Evolutionary conservation across 1,140 invertebrate species (phyloP), one percentile per base, ranked within the genome.

Genomic region (Cataglyphis hispanica): DNA sequence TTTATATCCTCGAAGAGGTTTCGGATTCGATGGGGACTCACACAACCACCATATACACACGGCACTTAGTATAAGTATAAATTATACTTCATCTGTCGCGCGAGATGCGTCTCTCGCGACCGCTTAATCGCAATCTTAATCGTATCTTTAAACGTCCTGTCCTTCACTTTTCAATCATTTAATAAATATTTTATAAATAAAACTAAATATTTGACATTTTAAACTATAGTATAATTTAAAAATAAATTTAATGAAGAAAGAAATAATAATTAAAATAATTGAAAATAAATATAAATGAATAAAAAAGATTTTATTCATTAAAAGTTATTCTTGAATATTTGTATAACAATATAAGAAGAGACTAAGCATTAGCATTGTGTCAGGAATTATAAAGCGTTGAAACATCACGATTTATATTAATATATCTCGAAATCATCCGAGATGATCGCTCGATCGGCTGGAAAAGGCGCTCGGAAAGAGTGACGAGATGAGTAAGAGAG

Each of bases 401-500:
- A 31, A 34, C 4, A 81, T 58, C 22, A 22, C 22, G 16, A 34
- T 40, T 70, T 58, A 40, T 2, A 13, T n/a, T 11, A 16, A 27
- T 16, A 22, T 53, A 31, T 61, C 37, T n/a, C 31, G 5, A 37
- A 53, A 19, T 53, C 34, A 76, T 50, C 31, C 34, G n/a, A 58
- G 77, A 61, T 16, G 16, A 78, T 58, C 40, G 46, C 67, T 27
- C 22, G 50, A 67, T 83, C 56, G 19, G 13, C 37, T 74, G 27
- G 58, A 58, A 85, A 66, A 80, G 72, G 81, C 78, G 80, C 80
- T 85, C 80, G 53, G 46, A 53, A 40, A 78, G 84, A 58, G 53
- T 72, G 78, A 72, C 53, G 53, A 61, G 53, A 61, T 46, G 19
- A 43, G 53, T 16, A 19, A 31, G 16, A 25, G 63, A 67, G 64